Conservation (phyloP, 2,888 invertebrate species). For the Leptothorax acervorum region DNA sequence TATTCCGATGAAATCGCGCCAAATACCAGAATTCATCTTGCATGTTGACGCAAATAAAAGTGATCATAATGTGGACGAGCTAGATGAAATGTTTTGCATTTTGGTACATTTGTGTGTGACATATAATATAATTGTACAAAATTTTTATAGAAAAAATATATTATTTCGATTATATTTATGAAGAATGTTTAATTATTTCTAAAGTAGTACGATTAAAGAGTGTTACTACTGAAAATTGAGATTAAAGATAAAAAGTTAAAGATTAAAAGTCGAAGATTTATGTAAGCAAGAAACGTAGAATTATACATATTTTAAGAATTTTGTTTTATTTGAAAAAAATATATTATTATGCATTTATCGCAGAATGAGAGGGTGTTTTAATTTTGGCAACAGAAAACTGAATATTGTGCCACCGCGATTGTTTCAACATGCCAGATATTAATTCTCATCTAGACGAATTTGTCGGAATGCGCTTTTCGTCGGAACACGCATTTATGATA, state of each 20-base stretch:
- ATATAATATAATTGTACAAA: not conserved
- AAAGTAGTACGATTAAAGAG: not conserved
- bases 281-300: not conserved
- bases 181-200: not conserved
- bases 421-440: conserved; percentile 21
- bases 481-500: conserved; percentile 22
- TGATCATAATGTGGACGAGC: not conserved
- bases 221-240: not conserved
- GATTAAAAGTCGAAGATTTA: not conserved
- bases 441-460: conserved; percentile 5
- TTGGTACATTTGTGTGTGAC: not conserved
- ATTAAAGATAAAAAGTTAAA: not conserved
- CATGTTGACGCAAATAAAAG: not conserved
- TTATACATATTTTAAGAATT: not conserved
- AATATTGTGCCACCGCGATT: not conserved
- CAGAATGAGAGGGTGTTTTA: not conserved
- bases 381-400: not conserved
- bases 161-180: not conserved
- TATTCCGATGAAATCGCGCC: not conserved
- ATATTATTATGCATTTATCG: not conserved
- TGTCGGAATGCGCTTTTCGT: conserved; percentile 10
- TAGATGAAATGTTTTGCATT: not conserved
- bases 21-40: not conserved
- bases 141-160: not conserved
- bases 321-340: not conserved